Conservation (phyloP, 2,888 invertebrate genomes). For the Mycalesis mineus region DNA sequence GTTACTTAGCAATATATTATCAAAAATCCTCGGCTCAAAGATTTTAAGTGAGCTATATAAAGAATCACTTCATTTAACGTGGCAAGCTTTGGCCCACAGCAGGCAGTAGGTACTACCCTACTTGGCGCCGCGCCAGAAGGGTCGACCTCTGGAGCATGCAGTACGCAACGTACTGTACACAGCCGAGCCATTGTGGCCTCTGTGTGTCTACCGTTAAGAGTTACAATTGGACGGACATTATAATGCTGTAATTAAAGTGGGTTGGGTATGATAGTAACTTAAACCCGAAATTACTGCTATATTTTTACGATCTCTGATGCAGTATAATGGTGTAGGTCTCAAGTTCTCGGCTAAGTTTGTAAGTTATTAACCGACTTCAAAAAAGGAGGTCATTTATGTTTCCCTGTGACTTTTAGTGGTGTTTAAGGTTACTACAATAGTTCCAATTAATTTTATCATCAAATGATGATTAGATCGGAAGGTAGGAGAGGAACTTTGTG, state of each 20-base stretch:
- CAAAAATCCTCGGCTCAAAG: neutral
- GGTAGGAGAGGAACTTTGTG: no score
- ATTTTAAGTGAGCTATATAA: slow-evolving; percentile 9
- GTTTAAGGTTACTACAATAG: no score
- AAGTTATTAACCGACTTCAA: no score
- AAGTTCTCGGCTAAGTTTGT: no score
- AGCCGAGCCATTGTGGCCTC: neutral
- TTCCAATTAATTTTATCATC: no score
- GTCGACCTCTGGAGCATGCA: slow-evolving; percentile 5
- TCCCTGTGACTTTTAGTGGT: no score
- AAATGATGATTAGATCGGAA: no score
- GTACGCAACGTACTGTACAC: slow-evolving; percentile 1
- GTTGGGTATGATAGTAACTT: neutral
- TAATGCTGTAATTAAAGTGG: neutral
- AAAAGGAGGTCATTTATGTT: no score
- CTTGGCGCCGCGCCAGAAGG: slow-evolving; percentile 22
- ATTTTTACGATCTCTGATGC: neutral
- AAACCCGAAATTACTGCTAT: neutral
- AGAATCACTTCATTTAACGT: slow-evolving; percentile 18
- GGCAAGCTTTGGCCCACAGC: slow-evolving; percentile 6
- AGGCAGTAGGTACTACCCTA: slow-evolving; percentile 17
- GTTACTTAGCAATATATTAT: no score
- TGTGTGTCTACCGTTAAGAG: neutral
- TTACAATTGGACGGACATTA: neutral
- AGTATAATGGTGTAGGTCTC: neutral